Conservation (phyloP, 2,888 invertebrate genomes). For the Euplexia lucipara region DNA sequence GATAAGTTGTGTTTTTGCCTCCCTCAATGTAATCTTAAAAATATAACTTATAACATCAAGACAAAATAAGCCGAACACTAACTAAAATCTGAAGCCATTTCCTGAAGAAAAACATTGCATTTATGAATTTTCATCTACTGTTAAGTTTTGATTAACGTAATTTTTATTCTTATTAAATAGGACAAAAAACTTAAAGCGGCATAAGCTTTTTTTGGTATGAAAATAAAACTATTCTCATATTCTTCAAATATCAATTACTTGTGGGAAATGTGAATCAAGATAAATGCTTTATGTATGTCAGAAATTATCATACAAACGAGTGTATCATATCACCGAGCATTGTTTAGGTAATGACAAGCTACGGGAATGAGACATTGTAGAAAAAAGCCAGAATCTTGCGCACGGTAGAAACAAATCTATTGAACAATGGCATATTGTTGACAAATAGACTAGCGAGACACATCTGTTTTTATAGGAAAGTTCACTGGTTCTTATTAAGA, state of each 20-base stretch:
- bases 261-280: constrained; percentile 71
- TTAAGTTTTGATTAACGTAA: constrained; percentile 15
- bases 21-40: constrained; percentile 1
- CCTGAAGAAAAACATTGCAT: constrained; percentile 8
- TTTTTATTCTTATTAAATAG: neutral
- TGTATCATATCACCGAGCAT: constrained; percentile 56
- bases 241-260: constrained; percentile 62
- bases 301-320: constrained; percentile 52
- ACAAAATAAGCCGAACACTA: neutral
- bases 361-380: constrained; percentile 33
- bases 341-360: constrained; percentile 52
- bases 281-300: constrained; percentile 60
- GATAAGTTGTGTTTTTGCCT: neutral
- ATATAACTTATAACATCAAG: constrained; percentile 2
- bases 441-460: constrained; percentile 2
- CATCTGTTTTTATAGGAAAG: neutral
- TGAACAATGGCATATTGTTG: constrained; percentile 27
- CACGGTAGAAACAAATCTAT: constrained; percentile 13
- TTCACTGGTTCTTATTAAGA: constrained; percentile 6
- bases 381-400: constrained; percentile 19
- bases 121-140: constrained; percentile 13
- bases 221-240: constrained; percentile 54
- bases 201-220: constrained; percentile 26
- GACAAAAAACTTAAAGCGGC: constrained; percentile 13
- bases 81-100: constrained; percentile 9